Evolutionary conservation across 1,140 invertebrate genomes (phyloP), one percentile per base, ranked within the genome.

Genomic region (Musca vetustissima): DNA sequence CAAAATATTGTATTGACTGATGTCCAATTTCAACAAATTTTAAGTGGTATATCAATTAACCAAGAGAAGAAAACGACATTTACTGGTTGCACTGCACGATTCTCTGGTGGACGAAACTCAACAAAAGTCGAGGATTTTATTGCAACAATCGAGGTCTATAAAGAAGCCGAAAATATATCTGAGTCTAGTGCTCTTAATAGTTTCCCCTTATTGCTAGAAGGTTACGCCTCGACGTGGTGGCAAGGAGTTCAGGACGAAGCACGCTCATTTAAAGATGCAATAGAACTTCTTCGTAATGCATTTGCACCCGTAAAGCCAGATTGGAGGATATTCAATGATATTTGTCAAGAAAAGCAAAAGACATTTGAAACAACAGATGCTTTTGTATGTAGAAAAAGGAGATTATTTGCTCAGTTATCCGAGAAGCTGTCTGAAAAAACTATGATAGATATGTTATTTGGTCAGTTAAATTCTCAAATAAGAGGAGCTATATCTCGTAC

Each of bases 231-330:
- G 11, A 28, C 15, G 9, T 69, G 67, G 47, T 69, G 67, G 67
- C 67, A 69, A 49, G 67, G 67, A 49, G 57, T 69, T 4, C 59
- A 64, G 52, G n/a, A 69, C 8, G 67, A 69, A 22, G 47, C 48
- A 7, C 48, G 6, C 21, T 25, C 67, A 11, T 69, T 61, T 36
- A 32, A 28, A 4, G 28, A 28, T 28, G 50, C 68, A 25, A 32
- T 69, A 47, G 50, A 66, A 7, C 50, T 69, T 14, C 49, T 69
- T n/a, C 25, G 68, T 3, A 65, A 32, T 19, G 32, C 64, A 24
- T 69, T 66, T 50, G 49, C 61, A 2, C 64, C 68, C 14, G 48
- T 50, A 52, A 69, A 69, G 32, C 68, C 68, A 50, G 59, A 50
- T 25, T 66, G 43, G 50, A 48, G 52, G 8, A 32, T 69, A 21